Percentiles rank a stretch among this genome's conserved stretches.
Conservation (phyloP, 2,797 vertebrate species). For the Acridotheres tristis region DNA sequence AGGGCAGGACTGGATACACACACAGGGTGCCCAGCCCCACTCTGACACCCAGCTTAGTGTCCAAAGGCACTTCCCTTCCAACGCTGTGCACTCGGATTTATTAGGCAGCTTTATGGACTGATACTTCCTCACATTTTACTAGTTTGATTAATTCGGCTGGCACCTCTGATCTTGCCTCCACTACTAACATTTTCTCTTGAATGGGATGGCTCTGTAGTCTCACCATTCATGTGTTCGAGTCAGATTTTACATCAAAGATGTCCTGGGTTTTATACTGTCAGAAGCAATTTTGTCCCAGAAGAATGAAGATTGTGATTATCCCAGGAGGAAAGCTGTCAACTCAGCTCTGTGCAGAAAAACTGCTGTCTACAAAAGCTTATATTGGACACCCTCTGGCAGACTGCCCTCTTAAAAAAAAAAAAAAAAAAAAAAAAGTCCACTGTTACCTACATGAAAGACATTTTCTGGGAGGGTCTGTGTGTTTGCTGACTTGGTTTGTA, state of each 20-base stretch:
- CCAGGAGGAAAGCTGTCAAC: slow-evolving; percentile 65
- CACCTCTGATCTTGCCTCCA: slow-evolving; percentile 44
- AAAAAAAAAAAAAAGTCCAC: background rate
- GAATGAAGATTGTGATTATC: slow-evolving; percentile 64
- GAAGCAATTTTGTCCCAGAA: slow-evolving; percentile 66
- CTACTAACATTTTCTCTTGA: slow-evolving; percentile 33
- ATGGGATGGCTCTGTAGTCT: slow-evolving; percentile 35
- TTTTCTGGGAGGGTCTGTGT: background rate
- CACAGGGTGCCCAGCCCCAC: background rate
- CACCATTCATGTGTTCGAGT: slow-evolving; percentile 52
- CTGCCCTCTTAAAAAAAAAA: slow-evolving; percentile 17
- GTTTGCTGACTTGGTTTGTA: background rate
- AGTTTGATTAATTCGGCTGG: slow-evolving; percentile 38
- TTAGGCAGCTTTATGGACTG: slow-evolving; percentile 24
- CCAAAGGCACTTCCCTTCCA: slow-evolving; percentile 1
- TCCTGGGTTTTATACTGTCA: slow-evolving; percentile 67
- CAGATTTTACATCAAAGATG: slow-evolving; percentile 70
- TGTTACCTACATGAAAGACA: slow-evolving; percentile 42
- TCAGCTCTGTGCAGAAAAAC: slow-evolving; percentile 62
- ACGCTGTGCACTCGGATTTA: background rate
- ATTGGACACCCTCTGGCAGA: slow-evolving; percentile 56
- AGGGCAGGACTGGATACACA: background rate
- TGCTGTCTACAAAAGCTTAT: slow-evolving; percentile 54
- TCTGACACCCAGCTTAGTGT: slow-evolving; percentile 11
- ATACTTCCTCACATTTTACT: slow-evolving; percentile 41